A percentile compares a stretch with the other conserved stretches of the same genome.
phyloP scores from a whole-genome alignment of 2,888 invertebrate species.

The Eupithecia vulgata region DNA sequence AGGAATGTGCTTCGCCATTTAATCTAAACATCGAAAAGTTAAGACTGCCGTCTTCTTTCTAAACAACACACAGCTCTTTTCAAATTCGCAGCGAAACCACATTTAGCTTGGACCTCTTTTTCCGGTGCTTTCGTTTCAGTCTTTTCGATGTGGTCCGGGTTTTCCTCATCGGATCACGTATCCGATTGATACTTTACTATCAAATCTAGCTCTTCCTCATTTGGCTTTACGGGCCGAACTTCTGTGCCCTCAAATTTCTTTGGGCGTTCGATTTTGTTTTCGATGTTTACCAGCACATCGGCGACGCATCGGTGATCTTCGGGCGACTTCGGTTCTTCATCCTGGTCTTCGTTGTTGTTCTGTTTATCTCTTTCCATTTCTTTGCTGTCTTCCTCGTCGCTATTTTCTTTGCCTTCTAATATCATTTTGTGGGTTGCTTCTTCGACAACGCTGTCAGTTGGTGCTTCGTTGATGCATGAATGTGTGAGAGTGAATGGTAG shows the following conservation, averaged over 20 bases:
- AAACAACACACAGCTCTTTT: slow-evolving; percentile 79
- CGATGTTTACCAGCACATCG: slow-evolving; percentile 77
- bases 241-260: slow-evolving; percentile 73
- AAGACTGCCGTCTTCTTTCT: slow-evolving; percentile 75
- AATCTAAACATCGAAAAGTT: slow-evolving; percentile 47
- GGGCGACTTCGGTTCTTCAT: slow-evolving; percentile 65
- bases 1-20: slow-evolving; percentile 29
- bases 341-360: slow-evolving; percentile 66
- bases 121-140: slow-evolving; percentile 65
- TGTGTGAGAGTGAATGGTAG: slow-evolving; percentile 92
- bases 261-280: slow-evolving; percentile 74
- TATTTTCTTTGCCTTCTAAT: slow-evolving; percentile 76
- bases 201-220: slow-evolving; percentile 77
- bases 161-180: slow-evolving; percentile 81
- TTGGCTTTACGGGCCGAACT: slow-evolving; percentile 66
- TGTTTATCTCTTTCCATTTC: slow-evolving; percentile 70
- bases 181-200: slow-evolving; percentile 79
- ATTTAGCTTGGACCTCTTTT: slow-evolving; percentile 69
- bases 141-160: slow-evolving; percentile 62
- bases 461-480: slow-evolving; percentile 86
- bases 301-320: slow-evolving; percentile 71
- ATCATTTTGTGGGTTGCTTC: slow-evolving; percentile 79
- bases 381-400: slow-evolving; percentile 74
- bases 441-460: slow-evolving; percentile 80
- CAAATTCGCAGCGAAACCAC: slow-evolving; percentile 76